Conservation (phyloP, 2,888 invertebrate species). For the Papilio gigon region DNA sequence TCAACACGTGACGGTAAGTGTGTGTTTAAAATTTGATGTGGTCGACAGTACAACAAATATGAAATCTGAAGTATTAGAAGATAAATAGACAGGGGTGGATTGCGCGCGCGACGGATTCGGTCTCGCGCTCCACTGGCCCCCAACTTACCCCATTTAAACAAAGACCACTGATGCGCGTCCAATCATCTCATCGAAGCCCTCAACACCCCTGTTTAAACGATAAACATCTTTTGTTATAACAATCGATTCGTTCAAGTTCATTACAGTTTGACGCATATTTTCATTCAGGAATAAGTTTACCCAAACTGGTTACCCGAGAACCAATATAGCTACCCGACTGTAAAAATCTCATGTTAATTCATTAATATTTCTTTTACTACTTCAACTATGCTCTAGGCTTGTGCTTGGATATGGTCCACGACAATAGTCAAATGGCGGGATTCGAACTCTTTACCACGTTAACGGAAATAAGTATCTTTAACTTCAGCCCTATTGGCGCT, state of each 20-base stretch:
- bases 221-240: slow-evolving; percentile 42
- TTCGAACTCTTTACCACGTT: background rate
- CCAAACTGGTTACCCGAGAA: too few species aligned
- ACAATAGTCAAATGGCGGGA: too few species aligned
- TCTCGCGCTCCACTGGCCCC: slow-evolving; percentile 52
- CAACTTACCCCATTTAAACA: slow-evolving; percentile 51
- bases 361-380: too few species aligned
- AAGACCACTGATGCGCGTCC: slow-evolving; percentile 49
- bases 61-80: slow-evolving; percentile 54
- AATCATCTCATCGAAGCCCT: slow-evolving; percentile 42
- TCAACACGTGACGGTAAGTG: slow-evolving; percentile 25
- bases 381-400: too few species aligned
- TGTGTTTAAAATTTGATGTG: slow-evolving; percentile 42
- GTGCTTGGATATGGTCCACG: too few species aligned
- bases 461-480: too few species aligned
- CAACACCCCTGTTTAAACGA: slow-evolving; percentile 53
- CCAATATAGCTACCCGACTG: background rate
- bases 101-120: slow-evolving; percentile 48
- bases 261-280: slow-evolving; percentile 18
- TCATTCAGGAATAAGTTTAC: slow-evolving; percentile 2
- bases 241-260: slow-evolving; percentile 20
- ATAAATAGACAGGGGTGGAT: slow-evolving; percentile 50
- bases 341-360: background rate
- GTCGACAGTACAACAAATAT: slow-evolving; percentile 61
- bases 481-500: too few species aligned